Evolutionary conservation across 2,797 vertebrate species (phyloP).

Genomic region (Liasis olivaceus): DNA sequence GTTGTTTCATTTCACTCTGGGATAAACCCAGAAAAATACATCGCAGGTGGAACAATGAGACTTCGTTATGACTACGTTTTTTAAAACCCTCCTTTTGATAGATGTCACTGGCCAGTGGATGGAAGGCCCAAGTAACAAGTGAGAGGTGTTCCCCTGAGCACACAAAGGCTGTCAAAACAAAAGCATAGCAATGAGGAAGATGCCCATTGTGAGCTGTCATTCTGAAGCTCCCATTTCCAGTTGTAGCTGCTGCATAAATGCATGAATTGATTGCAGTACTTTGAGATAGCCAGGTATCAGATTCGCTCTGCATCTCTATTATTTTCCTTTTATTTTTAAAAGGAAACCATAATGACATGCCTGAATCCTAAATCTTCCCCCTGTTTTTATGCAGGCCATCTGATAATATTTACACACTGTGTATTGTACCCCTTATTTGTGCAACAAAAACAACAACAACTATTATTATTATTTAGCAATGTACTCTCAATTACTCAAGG

Average conservation of each 20-base stretch:
- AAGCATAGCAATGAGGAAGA: conserved; percentile 18
- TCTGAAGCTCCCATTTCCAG: conserved; percentile 10
- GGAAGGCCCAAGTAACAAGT: conserved; percentile 31
- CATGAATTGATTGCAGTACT: conserved; percentile 44
- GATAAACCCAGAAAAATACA: conserved; percentile 5
- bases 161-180: conserved; percentile 36
- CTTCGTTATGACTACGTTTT: not conserved
- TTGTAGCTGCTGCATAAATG: conserved; percentile 41
- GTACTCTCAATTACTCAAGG: not conserved
- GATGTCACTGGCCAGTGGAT: conserved; percentile 10
- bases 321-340: conserved; percentile 39
- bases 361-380: not conserved
- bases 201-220: conserved; percentile 34
- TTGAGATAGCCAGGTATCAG: conserved; percentile 41
- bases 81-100: not conserved
- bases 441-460: not conserved
- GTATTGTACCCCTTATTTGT: not conserved
- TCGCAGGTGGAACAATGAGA: not conserved
- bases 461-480: not conserved
- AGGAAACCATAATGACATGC: not conserved
- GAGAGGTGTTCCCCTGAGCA: conserved; percentile 28
- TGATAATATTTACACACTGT: not conserved
- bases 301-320: conserved; percentile 26
- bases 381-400: not conserved
- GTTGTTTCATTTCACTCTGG: not conserved